Evolutionary conservation across 1,140 invertebrate species (phyloP), one percentile per base, ranked within the genome.

Genomic region (Druon quercuslanigerum): DNA sequence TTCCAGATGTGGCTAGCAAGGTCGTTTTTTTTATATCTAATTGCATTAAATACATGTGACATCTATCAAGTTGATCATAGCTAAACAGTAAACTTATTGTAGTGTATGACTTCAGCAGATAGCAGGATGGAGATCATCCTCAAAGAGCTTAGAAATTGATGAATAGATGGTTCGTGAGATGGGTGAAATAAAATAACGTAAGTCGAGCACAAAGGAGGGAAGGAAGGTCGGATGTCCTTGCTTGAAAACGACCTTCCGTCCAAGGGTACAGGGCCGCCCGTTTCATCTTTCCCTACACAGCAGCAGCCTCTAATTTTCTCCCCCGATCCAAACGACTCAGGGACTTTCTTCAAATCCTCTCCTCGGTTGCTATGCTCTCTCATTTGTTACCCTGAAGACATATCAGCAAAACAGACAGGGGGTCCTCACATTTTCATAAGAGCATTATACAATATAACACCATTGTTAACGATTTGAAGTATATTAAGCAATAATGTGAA

Each of bases 231-330:
- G 85, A 84, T 81, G 83, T 73, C 70, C 57, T 80, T 75, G 77
- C 77, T 79, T 74, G 71, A 74, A 75, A 78, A 80, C 80, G 78
- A 76, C 88, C 88, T 90, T 90, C 89, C 84, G 86, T 86, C 88
- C 88, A 90, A 90, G 89, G 89, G 88, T 88, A 90, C 87, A 89
- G 87, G 87, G 85, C 87, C 85, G 86, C 83, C 79, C 77, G 79
- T 80, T 71, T 75, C 75, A 66, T 77, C 73, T 73, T 76, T 77
- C 76, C 73, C 77, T 54, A 73, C 71, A 46, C 40, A 46, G 40
- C 40, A n/a, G 57, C 66, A 56, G 50, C 66, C 75, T 72, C 57
- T 71, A 79, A 51, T 73, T 66, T 66, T 40, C 60, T 66, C 60
- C 60, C 33, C 40, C 33, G 60, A 40, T 46, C 33, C 50, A 40